These are phyloP conservation scores for Trematomus loennbergii DNA, from an alignment of 2,113 vertebrate genomes.

Conservation along the genomic window DNA sequence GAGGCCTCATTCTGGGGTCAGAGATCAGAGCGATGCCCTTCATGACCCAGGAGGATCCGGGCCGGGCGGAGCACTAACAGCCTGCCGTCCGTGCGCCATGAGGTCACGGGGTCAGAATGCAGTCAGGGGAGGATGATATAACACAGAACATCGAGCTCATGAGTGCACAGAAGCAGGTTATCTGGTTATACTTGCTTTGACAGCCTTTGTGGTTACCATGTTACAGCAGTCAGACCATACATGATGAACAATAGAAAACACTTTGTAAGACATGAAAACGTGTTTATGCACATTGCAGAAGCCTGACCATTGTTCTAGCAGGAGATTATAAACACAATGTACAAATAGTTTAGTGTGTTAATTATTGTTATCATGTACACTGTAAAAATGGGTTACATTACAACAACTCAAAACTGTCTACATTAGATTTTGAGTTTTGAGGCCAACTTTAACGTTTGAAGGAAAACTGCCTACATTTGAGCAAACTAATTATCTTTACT, in stretches of 20 bases:
- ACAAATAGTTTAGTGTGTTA: slow-evolving; percentile 6
- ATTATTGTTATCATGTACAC: too few relatives aligned
- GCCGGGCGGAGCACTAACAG: slow-evolving; percentile 33
- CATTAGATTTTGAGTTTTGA: too few relatives aligned
- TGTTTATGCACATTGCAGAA: slow-evolving; percentile 15
- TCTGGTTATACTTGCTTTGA: slow-evolving; percentile 1
- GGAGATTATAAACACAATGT: slow-evolving; percentile 2
- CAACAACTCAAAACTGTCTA: too few relatives aligned
- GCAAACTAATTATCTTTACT: too few relatives aligned
- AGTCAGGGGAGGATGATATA: slow-evolving; percentile 43
- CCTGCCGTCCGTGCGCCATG: slow-evolving; percentile 13
- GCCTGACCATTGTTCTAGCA: slow-evolving; percentile 8
- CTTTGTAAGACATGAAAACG: slow-evolving; percentile 17
- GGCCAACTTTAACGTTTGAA: too few relatives aligned
- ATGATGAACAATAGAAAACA: slow-evolving; percentile 5
- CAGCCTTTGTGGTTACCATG: neutral
- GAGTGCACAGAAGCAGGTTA: neutral
- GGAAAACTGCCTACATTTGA: too few relatives aligned
- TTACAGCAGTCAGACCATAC: slow-evolving; percentile 1
- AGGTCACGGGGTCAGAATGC: slow-evolving; percentile 46
- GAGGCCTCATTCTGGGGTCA: slow-evolving; percentile 75
- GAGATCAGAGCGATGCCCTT: slow-evolving; percentile 71
- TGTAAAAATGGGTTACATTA: too few relatives aligned
- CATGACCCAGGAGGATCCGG: slow-evolving; percentile 64
- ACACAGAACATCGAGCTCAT: slow-evolving; percentile 29